These are phyloP conservation scores for Forpus xanthops DNA, from an alignment of 2,797 vertebrate species.

Conservation along the genomic window DNA sequence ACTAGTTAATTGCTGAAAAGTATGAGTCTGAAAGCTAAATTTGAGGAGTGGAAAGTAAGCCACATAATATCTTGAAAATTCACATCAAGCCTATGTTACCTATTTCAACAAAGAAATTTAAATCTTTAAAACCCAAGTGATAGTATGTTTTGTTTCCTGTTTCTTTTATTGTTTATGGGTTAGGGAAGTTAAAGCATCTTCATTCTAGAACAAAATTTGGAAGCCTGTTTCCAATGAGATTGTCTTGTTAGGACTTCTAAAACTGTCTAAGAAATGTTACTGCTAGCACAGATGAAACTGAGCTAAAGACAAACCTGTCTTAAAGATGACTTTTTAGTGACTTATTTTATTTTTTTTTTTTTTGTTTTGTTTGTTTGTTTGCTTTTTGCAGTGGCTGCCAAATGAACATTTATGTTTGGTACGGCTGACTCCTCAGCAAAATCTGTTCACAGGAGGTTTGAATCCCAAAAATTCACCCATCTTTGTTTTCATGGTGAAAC, in stretches of 20 bases:
- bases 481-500: conserved; percentile 90
- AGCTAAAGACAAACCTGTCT: background rate
- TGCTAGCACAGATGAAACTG: background rate
- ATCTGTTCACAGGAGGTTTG: conserved; percentile 85
- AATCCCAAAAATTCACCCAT: conserved; percentile 79
- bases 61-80: background rate
- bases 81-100: background rate
- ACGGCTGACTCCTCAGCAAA: conserved; percentile 82
- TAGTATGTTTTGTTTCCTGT: background rate
- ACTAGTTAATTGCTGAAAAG: background rate
- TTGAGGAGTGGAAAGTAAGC: background rate
- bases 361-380: background rate
- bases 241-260: background rate
- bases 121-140: background rate
- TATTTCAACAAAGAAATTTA: background rate
- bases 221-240: background rate
- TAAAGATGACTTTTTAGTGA: background rate
- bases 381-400: conserved; percentile 60
- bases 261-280: background rate
- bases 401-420: conserved; percentile 88
- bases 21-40: background rate
- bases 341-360: background rate
- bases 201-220: background rate
- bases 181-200: background rate
- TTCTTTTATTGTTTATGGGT: background rate